A percentile compares a stretch with the other conserved stretches of the same genome.
Conservation (phyloP, 2,888 invertebrate genomes). For the Muschampia plurimacula region DNA sequence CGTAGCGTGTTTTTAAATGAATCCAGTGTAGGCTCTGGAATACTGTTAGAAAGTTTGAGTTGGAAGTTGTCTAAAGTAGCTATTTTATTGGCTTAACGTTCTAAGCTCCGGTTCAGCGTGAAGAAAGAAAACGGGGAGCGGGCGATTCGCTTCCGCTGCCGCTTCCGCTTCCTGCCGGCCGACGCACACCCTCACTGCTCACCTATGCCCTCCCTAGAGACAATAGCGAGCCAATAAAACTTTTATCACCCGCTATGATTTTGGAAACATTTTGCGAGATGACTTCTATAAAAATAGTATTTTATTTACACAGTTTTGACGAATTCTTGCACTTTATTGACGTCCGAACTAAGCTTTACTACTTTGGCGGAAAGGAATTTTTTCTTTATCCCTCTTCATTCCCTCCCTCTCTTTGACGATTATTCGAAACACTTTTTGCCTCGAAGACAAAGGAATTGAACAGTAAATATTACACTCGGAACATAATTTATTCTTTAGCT, state of each 20-base stretch:
- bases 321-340: conserved; percentile 62
- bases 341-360: conserved; percentile 58
- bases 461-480: conserved; percentile 36
- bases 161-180: conserved; percentile 48
- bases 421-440: conserved; percentile 34
- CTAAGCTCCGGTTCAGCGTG: conserved; percentile 54
- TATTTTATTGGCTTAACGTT: conserved; percentile 53
- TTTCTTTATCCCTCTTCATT: conserved; percentile 34
- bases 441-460: conserved; percentile 36
- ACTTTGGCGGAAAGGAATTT: conserved; percentile 47
- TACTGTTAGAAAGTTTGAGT: conserved; percentile 34
- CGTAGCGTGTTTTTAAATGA: conserved; percentile 34
- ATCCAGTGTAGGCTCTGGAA: conserved; percentile 31
- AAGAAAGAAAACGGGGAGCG: conserved; percentile 48
- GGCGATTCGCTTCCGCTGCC: conserved; percentile 47
- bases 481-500: conserved; percentile 35
- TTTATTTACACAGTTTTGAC: conserved; percentile 65
- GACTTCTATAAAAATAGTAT: conserved; percentile 78
- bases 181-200: conserved; percentile 42
- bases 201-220: conserved; percentile 60
- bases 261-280: conserved; percentile 76
- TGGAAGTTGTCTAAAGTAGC: conserved; percentile 35
- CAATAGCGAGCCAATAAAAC: conserved; percentile 79
- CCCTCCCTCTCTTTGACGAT: conserved; percentile 35
- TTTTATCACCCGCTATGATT: conserved; percentile 80